Conservation (phyloP, 2,888 invertebrate genomes). For the Phengaris arion region DNA sequence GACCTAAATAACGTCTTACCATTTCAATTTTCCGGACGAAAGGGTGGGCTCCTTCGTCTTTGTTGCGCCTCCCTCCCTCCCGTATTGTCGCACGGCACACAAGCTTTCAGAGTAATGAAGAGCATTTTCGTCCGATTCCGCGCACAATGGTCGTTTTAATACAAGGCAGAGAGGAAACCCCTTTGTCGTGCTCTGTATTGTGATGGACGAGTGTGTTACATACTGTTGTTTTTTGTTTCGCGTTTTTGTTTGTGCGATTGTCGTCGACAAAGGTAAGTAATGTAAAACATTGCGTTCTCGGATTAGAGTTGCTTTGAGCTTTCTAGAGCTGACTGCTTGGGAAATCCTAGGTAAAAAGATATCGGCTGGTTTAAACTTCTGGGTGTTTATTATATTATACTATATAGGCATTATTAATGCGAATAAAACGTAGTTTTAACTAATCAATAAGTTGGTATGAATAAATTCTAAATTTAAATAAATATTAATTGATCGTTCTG, state of each 20-base stretch:
- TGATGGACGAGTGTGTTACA: slow-evolving; percentile 69
- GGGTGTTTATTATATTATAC: no score
- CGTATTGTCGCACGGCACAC: slow-evolving; percentile 77
- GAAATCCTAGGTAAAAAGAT: neutral
- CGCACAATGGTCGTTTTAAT: slow-evolving; percentile 74
- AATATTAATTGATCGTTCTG: no score
- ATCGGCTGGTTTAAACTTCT: no score
- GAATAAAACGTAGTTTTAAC: no score
- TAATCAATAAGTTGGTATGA: no score
- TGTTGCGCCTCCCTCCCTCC: slow-evolving; percentile 55
- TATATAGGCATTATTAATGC: no score
- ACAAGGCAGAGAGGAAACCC: slow-evolving; percentile 74
- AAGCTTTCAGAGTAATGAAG: slow-evolving; percentile 81
- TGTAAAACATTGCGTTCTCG: slow-evolving; percentile 45
- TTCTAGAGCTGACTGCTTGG: slow-evolving; percentile 22
- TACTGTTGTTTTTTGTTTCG: slow-evolving; percentile 58
- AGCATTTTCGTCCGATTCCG: slow-evolving; percentile 80
- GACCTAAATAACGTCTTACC: slow-evolving; percentile 77
- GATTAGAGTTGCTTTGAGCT: slow-evolving; percentile 32
- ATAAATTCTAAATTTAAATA: no score
- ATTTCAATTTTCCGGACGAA: slow-evolving; percentile 78
- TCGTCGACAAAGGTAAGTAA: slow-evolving; percentile 59
- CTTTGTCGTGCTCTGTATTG: slow-evolving; percentile 68
- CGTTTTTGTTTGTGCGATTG: slow-evolving; percentile 67
- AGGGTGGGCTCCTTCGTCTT: slow-evolving; percentile 75